Evolutionary conservation across 2,797 vertebrate genomes (phyloP).

Genomic region (Saxicola maurus): DNA sequence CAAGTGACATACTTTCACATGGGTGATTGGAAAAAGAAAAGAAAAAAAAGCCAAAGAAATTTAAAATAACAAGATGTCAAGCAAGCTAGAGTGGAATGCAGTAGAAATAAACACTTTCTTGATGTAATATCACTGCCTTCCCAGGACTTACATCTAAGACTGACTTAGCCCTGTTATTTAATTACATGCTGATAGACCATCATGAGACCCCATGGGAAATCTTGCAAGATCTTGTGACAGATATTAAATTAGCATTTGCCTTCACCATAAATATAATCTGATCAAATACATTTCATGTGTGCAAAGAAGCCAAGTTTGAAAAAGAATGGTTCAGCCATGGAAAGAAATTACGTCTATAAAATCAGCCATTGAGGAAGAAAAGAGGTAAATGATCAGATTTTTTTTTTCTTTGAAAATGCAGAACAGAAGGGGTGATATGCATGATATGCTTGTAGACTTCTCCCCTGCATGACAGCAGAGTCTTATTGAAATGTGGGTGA

Average conservation of each 20-base stretch:
- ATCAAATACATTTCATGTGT: slow-evolving; percentile 18
- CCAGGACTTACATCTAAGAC: neutral
- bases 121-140: neutral
- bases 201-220: slow-evolving; percentile 29
- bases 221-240: slow-evolving; percentile 28
- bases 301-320: neutral
- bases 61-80: neutral
- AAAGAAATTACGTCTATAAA: neutral
- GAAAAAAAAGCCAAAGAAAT: neutral
- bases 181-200: slow-evolving; percentile 16
- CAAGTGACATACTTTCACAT: neutral
- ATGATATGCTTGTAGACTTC: neutral
- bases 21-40: neutral
- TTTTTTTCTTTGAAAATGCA: neutral
- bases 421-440: neutral
- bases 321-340: neutral
- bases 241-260: slow-evolving; percentile 43
- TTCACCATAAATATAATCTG: neutral
- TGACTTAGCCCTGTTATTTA: slow-evolving; percentile 21
- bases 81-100: neutral
- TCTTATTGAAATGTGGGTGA: neutral
- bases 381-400: neutral
- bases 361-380: neutral
- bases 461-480: neutral
- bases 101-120: neutral